Evolutionary conservation across 2,888 invertebrate species (phyloP).

Genomic region (Andrena fulva): DNA sequence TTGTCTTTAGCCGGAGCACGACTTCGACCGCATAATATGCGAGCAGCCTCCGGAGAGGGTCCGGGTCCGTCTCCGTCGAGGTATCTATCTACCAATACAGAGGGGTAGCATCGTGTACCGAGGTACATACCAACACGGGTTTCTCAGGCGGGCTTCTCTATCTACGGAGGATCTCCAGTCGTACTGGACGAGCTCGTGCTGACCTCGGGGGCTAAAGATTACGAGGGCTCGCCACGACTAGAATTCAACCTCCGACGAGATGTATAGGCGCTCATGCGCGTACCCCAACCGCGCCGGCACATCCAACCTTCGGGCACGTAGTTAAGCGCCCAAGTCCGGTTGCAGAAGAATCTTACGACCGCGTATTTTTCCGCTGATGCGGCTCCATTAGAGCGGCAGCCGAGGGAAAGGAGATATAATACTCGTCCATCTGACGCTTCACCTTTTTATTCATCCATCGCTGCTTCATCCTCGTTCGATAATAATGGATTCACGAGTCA

Average conservation of each 20-base stretch:
- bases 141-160: constrained; percentile 75
- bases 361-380: constrained; percentile 61
- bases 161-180: constrained; percentile 72
- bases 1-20: constrained; percentile 74
- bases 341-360: constrained; percentile 65
- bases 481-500: neutral
- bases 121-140: constrained; percentile 67
- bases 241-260: constrained; percentile 73
- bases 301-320: constrained; percentile 51
- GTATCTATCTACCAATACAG: constrained; percentile 66
- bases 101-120: constrained; percentile 58
- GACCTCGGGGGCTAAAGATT: constrained; percentile 82
- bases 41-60: constrained; percentile 55
- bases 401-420: constrained; percentile 54
- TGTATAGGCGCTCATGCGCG: constrained; percentile 49
- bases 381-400: constrained; percentile 50
- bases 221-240: constrained; percentile 78
- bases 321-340: constrained; percentile 63
- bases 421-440: constrained; percentile 30
- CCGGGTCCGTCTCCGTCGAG: constrained; percentile 32
- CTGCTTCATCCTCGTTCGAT: neutral
- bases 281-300: constrained; percentile 12
- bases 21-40: constrained; percentile 75
- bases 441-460: neutral
- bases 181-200: constrained; percentile 75